These are phyloP conservation scores for Philopotamus ludificatus DNA, from an alignment of 1,140 invertebrate genomes.

Conservation along the genomic window DNA sequence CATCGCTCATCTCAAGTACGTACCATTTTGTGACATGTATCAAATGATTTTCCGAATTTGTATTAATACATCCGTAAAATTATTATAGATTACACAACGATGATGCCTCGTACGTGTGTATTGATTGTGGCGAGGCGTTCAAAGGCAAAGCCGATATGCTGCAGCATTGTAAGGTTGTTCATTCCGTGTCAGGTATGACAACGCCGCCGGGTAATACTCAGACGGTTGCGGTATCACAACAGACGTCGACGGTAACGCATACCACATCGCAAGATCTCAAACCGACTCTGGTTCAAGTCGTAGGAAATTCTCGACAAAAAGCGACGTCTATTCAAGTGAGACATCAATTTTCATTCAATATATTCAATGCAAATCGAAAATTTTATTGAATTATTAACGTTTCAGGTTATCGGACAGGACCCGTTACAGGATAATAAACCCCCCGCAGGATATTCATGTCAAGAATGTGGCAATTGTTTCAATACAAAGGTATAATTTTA, in stretches of 20 bases:
- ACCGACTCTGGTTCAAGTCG: conserved; percentile 53
- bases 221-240: conserved; percentile 26
- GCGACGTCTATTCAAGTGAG: conserved; percentile 26
- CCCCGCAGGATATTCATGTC: conserved; percentile 50
- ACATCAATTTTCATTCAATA: conserved; percentile 1
- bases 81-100: conserved; percentile 56
- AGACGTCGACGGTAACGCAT: conserved; percentile 40
- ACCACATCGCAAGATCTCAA: conserved; percentile 48
- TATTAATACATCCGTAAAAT: background rate
- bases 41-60: too few relatives aligned
- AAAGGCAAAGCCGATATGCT: conserved; percentile 67
- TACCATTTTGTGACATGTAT: too few relatives aligned
- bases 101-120: conserved; percentile 66
- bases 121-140: conserved; percentile 75
- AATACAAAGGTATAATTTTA: conserved; percentile 48
- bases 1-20: conserved; percentile 71
- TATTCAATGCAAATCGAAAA: background rate
- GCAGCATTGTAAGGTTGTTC: conserved; percentile 66
- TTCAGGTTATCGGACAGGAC: conserved; percentile 51
- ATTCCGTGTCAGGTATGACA: conserved; percentile 49
- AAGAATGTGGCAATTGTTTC: conserved; percentile 55
- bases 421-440: conserved; percentile 51
- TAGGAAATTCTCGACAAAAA: conserved; percentile 24
- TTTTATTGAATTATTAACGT: conserved; percentile 9
- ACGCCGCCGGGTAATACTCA: conserved; percentile 19